phyloP scores from a whole-genome alignment of 1,140 invertebrate species.

The Mycetomoellerius zeteki region DNA sequence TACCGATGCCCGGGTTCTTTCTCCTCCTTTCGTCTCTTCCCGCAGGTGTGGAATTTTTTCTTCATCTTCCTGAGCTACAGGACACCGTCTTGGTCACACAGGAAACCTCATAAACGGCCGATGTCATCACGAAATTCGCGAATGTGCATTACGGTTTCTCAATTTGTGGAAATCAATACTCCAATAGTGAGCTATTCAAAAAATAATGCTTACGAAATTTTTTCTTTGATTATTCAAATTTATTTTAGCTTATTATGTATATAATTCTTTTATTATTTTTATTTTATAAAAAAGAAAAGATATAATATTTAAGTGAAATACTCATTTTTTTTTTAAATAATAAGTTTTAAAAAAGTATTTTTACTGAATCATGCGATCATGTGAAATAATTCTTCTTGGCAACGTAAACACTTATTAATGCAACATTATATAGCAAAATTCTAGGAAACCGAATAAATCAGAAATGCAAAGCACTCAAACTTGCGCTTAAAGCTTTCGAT shows the following conservation, averaged over 20 bases:
- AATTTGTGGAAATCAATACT: not conserved
- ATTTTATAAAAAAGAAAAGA: not conserved
- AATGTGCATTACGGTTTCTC: not conserved
- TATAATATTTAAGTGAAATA: not conserved
- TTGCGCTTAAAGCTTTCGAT: not conserved
- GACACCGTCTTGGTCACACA: not conserved
- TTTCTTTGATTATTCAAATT: not conserved
- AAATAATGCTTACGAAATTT: not conserved
- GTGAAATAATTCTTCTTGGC: not conserved
- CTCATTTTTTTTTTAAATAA: not conserved
- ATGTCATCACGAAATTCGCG: not conserved
- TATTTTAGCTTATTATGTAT: not conserved
- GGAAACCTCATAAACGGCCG: not conserved
- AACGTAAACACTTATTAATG: not conserved
- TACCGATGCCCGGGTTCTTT: conserved; percentile 32
- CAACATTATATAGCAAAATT: not conserved
- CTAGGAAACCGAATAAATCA: not conserved
- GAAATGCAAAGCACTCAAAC: not conserved
- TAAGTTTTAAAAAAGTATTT: conserved; percentile 8
- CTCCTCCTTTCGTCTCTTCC: not conserved
- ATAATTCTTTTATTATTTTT: not conserved
- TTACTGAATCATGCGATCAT: not conserved
- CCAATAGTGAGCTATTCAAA: not conserved
- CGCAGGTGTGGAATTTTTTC: conserved; percentile 52
- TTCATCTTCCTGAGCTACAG: not conserved